phyloP scores from a whole-genome alignment of 2,113 vertebrate species.

The Podocnemis expansa region DNA sequence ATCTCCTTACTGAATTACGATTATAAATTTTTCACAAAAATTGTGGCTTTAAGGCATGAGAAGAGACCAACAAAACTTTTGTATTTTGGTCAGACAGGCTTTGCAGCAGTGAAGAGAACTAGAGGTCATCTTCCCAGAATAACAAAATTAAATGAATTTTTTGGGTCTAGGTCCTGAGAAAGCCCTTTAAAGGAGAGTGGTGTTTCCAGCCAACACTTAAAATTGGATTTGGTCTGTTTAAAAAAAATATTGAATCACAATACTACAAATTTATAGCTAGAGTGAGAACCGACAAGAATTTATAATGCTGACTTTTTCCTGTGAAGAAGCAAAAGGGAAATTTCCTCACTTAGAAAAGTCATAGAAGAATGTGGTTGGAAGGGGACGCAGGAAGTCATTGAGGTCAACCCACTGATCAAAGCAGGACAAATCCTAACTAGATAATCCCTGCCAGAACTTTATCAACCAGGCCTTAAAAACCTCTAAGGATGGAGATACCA shows the following conservation, averaged over 20 bases:
- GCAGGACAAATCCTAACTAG: too few relatives aligned
- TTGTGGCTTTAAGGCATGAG: not conserved
- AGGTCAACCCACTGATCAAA: too few relatives aligned
- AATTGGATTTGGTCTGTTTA: not conserved
- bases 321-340: not conserved
- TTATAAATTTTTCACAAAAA: not conserved
- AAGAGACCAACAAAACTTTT: not conserved
- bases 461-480: too few relatives aligned
- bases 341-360: not conserved
- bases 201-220: rapidly evolving
- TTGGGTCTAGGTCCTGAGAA: rapidly evolving
- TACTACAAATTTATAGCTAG: not conserved
- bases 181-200: not conserved
- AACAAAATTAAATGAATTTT: not conserved
- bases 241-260: not conserved
- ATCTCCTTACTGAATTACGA: not conserved
- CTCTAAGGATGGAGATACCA: too few relatives aligned
- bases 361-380: too few relatives aligned
- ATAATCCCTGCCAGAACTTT: too few relatives aligned
- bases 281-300: not conserved
- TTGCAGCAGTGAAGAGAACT: not conserved
- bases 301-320: not conserved
- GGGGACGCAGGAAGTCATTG: too few relatives aligned
- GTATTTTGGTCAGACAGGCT: not conserved
- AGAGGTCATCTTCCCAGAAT: not conserved